Evolutionary conservation across 2,888 invertebrate species (phyloP).

Genomic region (Chromoteleia sp.): DNA sequence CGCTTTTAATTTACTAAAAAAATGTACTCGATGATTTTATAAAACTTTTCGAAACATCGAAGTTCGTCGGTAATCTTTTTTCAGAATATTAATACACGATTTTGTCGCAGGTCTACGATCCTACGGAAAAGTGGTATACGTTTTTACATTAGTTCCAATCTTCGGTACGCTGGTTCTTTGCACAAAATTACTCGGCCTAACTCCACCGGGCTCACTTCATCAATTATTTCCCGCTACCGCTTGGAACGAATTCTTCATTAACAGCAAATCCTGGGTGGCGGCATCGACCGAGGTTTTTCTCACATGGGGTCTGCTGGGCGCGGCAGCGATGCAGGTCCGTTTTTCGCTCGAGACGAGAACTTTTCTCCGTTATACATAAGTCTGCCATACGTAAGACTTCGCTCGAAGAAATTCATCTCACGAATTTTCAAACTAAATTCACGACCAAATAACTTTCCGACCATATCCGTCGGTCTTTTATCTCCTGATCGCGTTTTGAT

Average conservation of each 20-base stretch:
- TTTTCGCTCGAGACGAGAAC: no score
- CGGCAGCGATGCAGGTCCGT: conserved; percentile 90
- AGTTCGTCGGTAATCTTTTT: conserved; percentile 3
- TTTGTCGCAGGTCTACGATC: conserved; percentile 88
- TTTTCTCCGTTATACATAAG: no score
- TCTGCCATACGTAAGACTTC: neutral
- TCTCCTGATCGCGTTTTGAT: no score
- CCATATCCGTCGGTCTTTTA: no score
- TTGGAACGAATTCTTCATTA: conserved; percentile 94
- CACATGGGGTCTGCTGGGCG: conserved; percentile 94
- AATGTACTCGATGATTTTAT: no score
- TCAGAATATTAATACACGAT: conserved; percentile 2
- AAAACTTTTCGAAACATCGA: no score
- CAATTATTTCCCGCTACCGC: conserved; percentile 92
- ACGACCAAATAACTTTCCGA: no score
- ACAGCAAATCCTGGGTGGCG: conserved; percentile 94
- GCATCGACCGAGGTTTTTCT: conserved; percentile 95
- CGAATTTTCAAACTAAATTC: no score
- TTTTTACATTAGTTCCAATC: conserved; percentile 92
- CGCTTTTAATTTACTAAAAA: no score
- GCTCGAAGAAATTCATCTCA: no score
- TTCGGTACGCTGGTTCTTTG: conserved; percentile 90
- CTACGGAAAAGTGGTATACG: conserved; percentile 93
- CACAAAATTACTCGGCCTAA: conserved; percentile 90
- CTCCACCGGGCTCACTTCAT: conserved; percentile 88